These are phyloP conservation scores for Guaruba guarouba DNA, from an alignment of 2,113 vertebrate genomes.

Conservation along the genomic window DNA sequence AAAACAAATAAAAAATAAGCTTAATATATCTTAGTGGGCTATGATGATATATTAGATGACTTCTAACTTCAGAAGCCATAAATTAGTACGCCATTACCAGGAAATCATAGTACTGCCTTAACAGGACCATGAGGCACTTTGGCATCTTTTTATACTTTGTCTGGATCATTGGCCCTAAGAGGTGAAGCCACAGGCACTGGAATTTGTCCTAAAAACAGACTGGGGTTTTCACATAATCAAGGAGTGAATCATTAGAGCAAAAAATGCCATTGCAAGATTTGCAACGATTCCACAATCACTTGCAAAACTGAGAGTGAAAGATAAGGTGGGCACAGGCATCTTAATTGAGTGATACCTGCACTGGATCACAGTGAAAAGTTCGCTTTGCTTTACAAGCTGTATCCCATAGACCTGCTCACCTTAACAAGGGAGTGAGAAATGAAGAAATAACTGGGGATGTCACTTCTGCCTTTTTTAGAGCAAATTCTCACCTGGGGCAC, in stretches of 20 bases:
- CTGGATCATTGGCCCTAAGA: background rate
- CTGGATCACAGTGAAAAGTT: fast-evolving
- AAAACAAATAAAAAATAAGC: background rate
- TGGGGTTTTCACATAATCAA: background rate
- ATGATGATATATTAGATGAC: background rate
- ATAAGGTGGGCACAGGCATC: fast-evolving
- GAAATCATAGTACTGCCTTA: background rate
- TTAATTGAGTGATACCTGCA: fast-evolving
- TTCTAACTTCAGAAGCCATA: background rate
- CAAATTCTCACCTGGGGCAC: background rate
- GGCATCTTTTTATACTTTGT: background rate
- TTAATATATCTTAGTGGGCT: background rate
- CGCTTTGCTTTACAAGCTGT: fast-evolving
- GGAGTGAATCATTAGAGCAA: background rate
- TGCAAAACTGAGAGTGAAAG: background rate
- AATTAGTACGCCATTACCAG: background rate
- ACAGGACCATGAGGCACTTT: background rate
- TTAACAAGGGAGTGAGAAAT: fast-evolving
- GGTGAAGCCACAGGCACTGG: background rate
- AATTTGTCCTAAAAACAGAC: background rate
- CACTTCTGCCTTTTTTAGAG: background rate
- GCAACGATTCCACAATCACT: background rate
- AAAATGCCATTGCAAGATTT: background rate
- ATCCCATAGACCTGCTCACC: background rate
- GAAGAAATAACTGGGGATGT: fast-evolving